A percentile compares a stretch with the other conserved stretches of the same genome.
These are phyloP conservation scores for Styela plicata DNA, from an alignment of 23 tunicate species.

Conservation along the genomic window DNA sequence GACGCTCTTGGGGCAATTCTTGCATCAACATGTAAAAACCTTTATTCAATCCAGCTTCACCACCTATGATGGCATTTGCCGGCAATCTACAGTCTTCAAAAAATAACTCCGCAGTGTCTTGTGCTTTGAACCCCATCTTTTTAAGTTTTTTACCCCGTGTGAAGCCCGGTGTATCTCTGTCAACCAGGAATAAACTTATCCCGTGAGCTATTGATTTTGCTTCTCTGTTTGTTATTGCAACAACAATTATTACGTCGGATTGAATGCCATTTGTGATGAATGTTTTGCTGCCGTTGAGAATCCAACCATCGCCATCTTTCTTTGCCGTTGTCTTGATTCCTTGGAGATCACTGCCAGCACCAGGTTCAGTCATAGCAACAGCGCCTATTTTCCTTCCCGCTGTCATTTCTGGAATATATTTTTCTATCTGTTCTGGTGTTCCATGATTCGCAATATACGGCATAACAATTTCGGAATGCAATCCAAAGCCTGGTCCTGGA, in stretches of 20 bases:
- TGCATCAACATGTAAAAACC: slow-evolving; percentile 95
- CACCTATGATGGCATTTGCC: slow-evolving; percentile 79
- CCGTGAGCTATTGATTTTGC: slow-evolving; percentile 97
- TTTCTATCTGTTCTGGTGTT: slow-evolving; percentile 81
- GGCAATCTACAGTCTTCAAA: slow-evolving; percentile 92
- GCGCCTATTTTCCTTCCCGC: slow-evolving; percentile 89
- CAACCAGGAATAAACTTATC: slow-evolving; percentile 83
- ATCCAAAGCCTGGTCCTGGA: slow-evolving; percentile 87
- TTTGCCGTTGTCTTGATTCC: slow-evolving; percentile 85
- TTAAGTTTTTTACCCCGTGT: slow-evolving; percentile 82
- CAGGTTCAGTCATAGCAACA: slow-evolving; percentile 66
- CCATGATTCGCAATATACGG: slow-evolving; percentile 97
- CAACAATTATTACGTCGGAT: slow-evolving; percentile 90
- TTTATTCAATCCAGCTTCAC: slow-evolving; percentile 78
- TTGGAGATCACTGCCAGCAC: slow-evolving; percentile 97
- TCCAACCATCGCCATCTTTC: slow-evolving; percentile 89
- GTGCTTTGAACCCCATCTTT: slow-evolving; percentile 94
- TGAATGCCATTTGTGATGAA: slow-evolving; percentile 96
- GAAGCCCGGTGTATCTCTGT: slow-evolving; percentile 81
- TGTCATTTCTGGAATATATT: slow-evolving; percentile 92
- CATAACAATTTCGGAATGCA: slow-evolving; percentile 91
- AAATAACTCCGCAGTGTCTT: slow-evolving; percentile 97
- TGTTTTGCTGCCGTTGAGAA: slow-evolving; percentile 90
- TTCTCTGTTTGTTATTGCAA: slow-evolving; percentile 77
- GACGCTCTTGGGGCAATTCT: slow-evolving; percentile 93